These are phyloP conservation scores for Caenorhabditis drosophilae DNA, from an alignment of 2,888 invertebrate genomes.

Conservation along the genomic window DNA sequence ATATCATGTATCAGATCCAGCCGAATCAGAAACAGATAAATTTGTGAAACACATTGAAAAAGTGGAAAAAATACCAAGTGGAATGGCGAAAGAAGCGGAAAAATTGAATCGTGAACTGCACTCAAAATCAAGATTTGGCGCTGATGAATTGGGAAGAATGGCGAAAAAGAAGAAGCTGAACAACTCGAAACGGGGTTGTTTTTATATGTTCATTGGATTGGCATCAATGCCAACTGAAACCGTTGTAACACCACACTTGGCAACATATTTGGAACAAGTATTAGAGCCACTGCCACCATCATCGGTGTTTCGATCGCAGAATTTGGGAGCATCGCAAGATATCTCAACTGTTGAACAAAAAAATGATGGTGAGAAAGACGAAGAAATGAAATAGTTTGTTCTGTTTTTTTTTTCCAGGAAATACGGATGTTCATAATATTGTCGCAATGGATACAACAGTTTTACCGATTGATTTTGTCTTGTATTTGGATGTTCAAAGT, in stretches of 20 bases:
- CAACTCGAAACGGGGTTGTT: conserved; percentile 79
- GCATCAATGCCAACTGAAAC: conserved; percentile 97
- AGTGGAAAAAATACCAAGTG: conserved; percentile 10
- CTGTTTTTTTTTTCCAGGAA: conserved; percentile 9
- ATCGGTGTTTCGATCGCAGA: conserved; percentile 22
- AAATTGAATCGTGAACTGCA: conserved; percentile 16
- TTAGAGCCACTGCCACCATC: conserved; percentile 52
- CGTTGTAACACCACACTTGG: conserved; percentile 91
- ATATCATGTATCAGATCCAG: conserved; percentile 57
- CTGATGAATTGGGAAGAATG: background rate
- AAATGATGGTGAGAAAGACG: conserved; percentile 17
- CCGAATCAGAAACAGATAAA: conserved; percentile 10
- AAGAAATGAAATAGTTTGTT: too few relatives aligned
- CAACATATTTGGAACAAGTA: conserved; percentile 85
- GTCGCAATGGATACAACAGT: conserved; percentile 72
- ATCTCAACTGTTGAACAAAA: conserved; percentile 16
- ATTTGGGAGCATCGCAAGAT: conserved; percentile 8
- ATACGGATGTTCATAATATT: conserved; percentile 43
- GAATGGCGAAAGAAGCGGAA: conserved; percentile 16
- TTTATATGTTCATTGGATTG: conserved; percentile 92
- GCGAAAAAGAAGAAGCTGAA: background rate
- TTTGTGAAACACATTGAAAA: conserved; percentile 12
- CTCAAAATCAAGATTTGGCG: conserved; percentile 12
- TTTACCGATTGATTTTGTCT: conserved; percentile 97
- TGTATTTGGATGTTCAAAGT: conserved; percentile 97